phyloP scores from a whole-genome alignment of 2,888 invertebrate genomes.

The Philhelius pedissequus region DNA sequence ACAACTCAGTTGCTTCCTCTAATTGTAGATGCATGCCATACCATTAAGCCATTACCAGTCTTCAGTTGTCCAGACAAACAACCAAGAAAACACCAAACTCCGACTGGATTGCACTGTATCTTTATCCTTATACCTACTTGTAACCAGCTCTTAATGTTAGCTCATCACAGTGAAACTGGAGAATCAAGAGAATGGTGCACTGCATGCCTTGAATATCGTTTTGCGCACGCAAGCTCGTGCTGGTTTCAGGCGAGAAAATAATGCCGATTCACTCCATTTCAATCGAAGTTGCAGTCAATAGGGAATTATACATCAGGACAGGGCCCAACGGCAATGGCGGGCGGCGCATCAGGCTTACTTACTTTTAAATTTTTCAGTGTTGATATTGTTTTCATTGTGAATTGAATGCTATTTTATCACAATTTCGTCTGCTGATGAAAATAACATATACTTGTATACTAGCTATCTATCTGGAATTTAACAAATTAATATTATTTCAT shows the following conservation, averaged over 20 bases:
- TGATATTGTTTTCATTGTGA: constrained; percentile 25
- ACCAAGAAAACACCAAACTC: not conserved
- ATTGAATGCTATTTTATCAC: constrained; percentile 47
- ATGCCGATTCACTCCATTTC: constrained; percentile 61
- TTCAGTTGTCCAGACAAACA: constrained; percentile 40
- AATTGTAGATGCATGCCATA: constrained; percentile 67
- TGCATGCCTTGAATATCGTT: constrained; percentile 53
- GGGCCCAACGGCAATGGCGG: not conserved
- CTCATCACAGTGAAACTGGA: constrained; percentile 30
- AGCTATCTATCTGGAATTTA: constrained; percentile 3
- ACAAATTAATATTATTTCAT: constrained; percentile 9
- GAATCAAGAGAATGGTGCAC: constrained; percentile 43
- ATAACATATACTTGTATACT: constrained; percentile 1
- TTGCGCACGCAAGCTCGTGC: constrained; percentile 72
- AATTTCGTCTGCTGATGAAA: constrained; percentile 1
- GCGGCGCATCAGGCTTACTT: not conserved
- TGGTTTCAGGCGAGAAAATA: constrained; percentile 71
- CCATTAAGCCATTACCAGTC: constrained; percentile 65
- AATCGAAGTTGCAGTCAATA: constrained; percentile 36
- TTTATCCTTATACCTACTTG: not conserved
- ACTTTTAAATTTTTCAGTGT: constrained; percentile 15
- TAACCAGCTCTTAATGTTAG: constrained; percentile 64
- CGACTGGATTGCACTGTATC: not conserved
- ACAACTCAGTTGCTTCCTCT: constrained; percentile 66
- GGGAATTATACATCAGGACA: not conserved